Percentiles rank a stretch among this genome's conserved stretches.
phyloP scores from a whole-genome alignment of 2,888 invertebrate species.

The Allolobophora icterica region DNA sequence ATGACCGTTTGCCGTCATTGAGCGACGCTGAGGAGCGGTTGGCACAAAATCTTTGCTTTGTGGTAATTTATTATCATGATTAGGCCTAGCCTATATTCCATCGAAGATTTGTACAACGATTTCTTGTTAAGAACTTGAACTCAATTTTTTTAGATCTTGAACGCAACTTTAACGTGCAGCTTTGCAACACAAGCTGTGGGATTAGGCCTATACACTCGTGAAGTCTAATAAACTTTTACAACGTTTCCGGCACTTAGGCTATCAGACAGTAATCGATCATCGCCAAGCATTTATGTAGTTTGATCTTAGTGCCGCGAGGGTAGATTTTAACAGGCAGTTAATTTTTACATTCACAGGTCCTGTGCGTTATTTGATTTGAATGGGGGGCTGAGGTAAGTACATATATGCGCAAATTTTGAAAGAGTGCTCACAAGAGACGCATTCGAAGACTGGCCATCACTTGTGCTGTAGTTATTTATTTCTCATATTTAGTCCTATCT shows the following conservation, averaged over 20 bases:
- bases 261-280: not conserved
- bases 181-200: no score
- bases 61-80: not conserved
- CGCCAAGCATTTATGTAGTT: not conserved
- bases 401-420: not conserved
- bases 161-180: no score
- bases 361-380: no score
- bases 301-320: not conserved
- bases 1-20: no score
- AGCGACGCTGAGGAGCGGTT: not conserved
- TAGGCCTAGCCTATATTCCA: no score
- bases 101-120: not conserved
- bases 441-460: not conserved
- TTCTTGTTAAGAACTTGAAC: not conserved
- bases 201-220: no score
- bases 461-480: conserved; percentile 11
- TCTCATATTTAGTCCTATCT: no score
- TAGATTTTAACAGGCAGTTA: not conserved
- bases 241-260: not conserved
- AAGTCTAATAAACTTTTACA: not conserved
- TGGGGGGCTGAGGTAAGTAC: not conserved
- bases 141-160: no score
- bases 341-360: not conserved
- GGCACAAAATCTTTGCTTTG: not conserved
- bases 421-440: no score